Evolutionary conservation across 2,888 invertebrate species (phyloP), one percentile per base, ranked within the genome.

Genomic region (Erebia palarica): DNA sequence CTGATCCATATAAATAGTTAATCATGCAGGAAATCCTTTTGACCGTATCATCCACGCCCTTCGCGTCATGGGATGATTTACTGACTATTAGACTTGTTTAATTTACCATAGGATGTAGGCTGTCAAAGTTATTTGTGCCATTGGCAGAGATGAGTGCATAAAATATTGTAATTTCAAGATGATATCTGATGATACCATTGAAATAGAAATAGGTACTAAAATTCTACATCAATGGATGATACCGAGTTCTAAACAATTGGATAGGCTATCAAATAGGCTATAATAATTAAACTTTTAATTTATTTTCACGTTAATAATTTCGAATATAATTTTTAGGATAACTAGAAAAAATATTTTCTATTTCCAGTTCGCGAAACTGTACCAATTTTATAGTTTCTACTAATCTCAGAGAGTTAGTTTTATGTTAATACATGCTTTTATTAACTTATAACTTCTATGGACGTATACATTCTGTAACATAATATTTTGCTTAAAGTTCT

Each of bases 11-110:
- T n/a, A 58, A 58, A 27, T 27, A 27, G 21, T 58, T 14, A 27
- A 58, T 27, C 57, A 14, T 58, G 14, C 57, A 58, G 57, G 21
- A 58, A 13, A 58, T 58, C 57, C 27, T 21, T 55, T 58, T 58
- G 27, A 58, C 57, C 27, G 57, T 58, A 14, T 58, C 57, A 58
- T 27, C 57, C 27, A 58, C 57, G 57, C 27, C 57, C 57, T 21
- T 58, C 18, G 5, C 13, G 4, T 58, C 57, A 58, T 58, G 57
- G 27, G 21, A 58, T 21, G 18, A 27, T 58, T 58, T 58, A 58
- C 57, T 27, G 57, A 58, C 57, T 58, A 18, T 16, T 53, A 57
- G 21, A 53, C 53, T 53, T 53, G n/a, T 55, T 27, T 27, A 27
- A 58, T 27, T 58, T 27, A 58, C 21, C 27, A 14, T 58, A 21